Base-by-base conservation (phyloP, 2,113 vertebrate genomes). In the Gymnogyps californianus region DNA sequence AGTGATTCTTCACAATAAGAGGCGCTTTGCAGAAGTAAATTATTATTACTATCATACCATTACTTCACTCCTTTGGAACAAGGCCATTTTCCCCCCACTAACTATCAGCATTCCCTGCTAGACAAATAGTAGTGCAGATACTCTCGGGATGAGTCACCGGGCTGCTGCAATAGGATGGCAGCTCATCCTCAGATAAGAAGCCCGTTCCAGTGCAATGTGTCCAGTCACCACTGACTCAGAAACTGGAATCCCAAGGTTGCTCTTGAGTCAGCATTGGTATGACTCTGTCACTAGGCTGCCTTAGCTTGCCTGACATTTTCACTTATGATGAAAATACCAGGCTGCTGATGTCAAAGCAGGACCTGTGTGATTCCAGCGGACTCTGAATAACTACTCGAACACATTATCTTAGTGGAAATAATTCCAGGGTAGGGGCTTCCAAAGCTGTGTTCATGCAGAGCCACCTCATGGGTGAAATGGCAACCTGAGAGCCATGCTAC, bases 1-100 rank as follows among this genome's bases (percentile, higher is more conserved):
- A 95, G 78, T 72, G 81, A 92, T 94, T 90, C 83, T 91, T 96
- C 86, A 83, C 77, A 72, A 42, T 59, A 88, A 94, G 85, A 97
- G 93, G 81, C 66, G 67, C 83, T 96, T 93, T 61, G 78, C 77
- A 86, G 66, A 94, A 95, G 70, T 90, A 95, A 96, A 54, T 95
- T 90, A 84, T 95, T 93, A 66, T 86, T 82, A 59, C 94, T 93
- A 51, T 74, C 44, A 16, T 83, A 54, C 84, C 83, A 94, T 93
- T 95, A 85, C 71, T 92, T 96, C 81, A 79, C 18, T 93, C 34
- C 70, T 92, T 84, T 96, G 83, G 90, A 96, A 82, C 59, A 75
- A 57, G 49, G 75, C 87, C 55, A 84, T 87, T 92, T 83, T 2
- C 13, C 52, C 67, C 36, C 66, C 28, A 74, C 77, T 78, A 81